Evolutionary conservation across 2,113 vertebrate species (phyloP), one percentile per base, ranked within the genome.

Genomic region (Xenopus borealis): DNA sequence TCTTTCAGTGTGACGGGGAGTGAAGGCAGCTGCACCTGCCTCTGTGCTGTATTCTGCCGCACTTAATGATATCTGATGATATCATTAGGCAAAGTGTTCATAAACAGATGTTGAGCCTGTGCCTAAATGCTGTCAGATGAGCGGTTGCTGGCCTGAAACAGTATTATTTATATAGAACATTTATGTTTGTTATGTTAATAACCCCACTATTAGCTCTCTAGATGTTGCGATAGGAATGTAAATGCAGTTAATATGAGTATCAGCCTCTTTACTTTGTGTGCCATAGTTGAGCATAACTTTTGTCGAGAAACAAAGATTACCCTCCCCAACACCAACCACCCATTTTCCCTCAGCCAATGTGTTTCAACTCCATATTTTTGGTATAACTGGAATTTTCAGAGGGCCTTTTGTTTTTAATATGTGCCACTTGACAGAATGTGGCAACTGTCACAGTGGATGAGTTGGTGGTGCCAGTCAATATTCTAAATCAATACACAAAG

Each of bases 61-160:
- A 97, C 92, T 97, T 98, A 98, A 98, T 98, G 96, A 97, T 96
- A 97, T 97, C 94, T 94, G 95, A 97, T 98, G 96, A 99, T 98
- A 98, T 99, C 96, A 99, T 99, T 98, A 99, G 95, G 94, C 94
- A 97, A 95, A 98, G 95, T 98, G 96, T 96, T 98, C 96, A 97
- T 98, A 98, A 99, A 98, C 97, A 99, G 97, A 98, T 98, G 96
- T 98, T 98, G 95, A 95, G 94, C 92, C 94, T 93, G 94, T 95
- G 95, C 94, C 94, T 95, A 95, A 96, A 95, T 97, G 92, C 94
- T 94, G 95, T 97, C 96, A 98, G 95, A 95, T 93, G 95, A 97
- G 92, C 94, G 90, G 90, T 91, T 93, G 90, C 94, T 92, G 91
- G 94, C 92, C 93, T 91, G 92, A 93, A 97, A 96, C 94, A 89